Conservation (phyloP, 2,113 vertebrate species). For the Neotoma lepida region DNA sequence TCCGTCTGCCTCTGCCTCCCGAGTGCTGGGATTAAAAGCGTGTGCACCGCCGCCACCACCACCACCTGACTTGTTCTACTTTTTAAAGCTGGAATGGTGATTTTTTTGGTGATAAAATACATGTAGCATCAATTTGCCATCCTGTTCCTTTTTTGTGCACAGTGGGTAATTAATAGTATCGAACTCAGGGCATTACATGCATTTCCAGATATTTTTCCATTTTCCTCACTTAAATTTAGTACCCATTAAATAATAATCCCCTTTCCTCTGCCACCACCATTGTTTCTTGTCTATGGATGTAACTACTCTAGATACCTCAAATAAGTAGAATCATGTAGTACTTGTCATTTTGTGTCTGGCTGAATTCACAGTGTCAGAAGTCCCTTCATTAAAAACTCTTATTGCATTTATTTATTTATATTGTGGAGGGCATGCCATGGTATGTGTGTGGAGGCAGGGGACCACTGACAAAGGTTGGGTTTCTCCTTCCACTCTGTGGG, state of each 20-base stretch:
- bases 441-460: neutral
- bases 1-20: no score
- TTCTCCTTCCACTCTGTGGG: neutral
- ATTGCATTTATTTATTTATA: neutral
- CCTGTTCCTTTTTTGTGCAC: neutral
- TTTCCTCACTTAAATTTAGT: neutral
- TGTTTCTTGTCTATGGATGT: neutral
- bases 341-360: conserved; percentile 5
- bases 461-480: neutral
- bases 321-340: neutral
- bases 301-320: neutral
- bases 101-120: neutral
- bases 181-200: neutral
- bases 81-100: neutral
- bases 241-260: neutral
- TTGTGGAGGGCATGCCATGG: neutral
- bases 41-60: no score
- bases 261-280: neutral
- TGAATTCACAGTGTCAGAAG: conserved; percentile 23
- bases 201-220: neutral
- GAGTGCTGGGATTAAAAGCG: no score
- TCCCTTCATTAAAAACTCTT: neutral
- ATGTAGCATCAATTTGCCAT: neutral
- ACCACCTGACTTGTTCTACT: no score
- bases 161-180: neutral